Conservation (phyloP, 2,797 vertebrate species). For the Gorsachius magnificus region DNA sequence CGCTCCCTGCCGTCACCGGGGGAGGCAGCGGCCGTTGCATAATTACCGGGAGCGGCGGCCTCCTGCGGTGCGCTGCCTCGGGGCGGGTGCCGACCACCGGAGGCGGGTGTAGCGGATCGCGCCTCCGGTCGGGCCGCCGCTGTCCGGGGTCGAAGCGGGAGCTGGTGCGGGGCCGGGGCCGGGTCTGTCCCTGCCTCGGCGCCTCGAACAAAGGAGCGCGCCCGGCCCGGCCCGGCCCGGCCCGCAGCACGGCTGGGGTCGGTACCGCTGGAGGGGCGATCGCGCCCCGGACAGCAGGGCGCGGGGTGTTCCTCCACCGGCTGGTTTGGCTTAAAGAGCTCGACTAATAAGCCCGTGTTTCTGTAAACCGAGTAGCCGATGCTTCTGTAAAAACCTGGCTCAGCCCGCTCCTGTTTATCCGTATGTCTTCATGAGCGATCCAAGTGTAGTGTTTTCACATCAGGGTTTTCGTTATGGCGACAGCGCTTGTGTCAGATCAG, state of each 20-base stretch:
- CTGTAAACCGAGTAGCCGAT: background rate
- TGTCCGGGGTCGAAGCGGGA: background rate
- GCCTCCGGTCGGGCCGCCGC: background rate
- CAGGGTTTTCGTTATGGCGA: fast-evolving
- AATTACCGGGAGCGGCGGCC: background rate
- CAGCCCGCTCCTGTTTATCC: fast-evolving
- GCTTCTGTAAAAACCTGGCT: background rate
- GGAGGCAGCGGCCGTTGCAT: background rate
- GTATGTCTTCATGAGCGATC: fast-evolving
- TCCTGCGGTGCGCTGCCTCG: no score
- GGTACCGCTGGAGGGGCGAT: fast-evolving
- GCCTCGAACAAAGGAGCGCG: background rate
- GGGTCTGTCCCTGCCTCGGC: background rate
- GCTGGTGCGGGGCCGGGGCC: background rate
- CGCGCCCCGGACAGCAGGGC: fast-evolving
- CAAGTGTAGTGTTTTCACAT: fast-evolving
- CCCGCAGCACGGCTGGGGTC: background rate
- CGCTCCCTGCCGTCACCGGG: background rate
- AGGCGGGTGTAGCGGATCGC: no score
- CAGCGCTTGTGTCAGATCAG: background rate
- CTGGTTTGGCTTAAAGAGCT: background rate
- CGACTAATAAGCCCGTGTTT: fast-evolving
- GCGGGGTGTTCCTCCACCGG: fast-evolving
- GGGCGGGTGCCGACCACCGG: no score
- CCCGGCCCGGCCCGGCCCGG: background rate